Percentiles rank a stretch among this genome's conserved stretches.
Conservation (phyloP, 2,113 vertebrate species). For the Isurus oxyrinchus region DNA sequence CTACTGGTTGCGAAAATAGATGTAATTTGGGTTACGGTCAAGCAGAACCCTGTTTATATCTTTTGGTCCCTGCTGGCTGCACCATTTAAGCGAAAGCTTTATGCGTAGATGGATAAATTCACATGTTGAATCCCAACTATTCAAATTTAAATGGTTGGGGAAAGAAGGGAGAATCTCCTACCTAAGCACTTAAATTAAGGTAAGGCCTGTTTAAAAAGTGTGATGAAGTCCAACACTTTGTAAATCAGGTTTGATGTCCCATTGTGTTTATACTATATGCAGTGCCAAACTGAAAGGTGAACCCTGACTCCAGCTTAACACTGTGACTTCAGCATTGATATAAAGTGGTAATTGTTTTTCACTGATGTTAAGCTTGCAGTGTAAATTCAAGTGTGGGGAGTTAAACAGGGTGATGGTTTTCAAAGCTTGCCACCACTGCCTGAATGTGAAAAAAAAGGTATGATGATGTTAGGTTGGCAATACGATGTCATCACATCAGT, state of each 20-base stretch:
- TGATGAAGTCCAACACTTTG: not conserved
- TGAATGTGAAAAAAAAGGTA: no score
- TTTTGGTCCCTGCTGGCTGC: not conserved
- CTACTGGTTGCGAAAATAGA: not conserved
- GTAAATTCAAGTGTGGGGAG: not conserved
- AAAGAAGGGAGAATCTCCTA: not conserved
- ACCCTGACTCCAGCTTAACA: not conserved
- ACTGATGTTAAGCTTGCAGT: not conserved
- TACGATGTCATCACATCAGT: no score
- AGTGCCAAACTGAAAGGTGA: not conserved
- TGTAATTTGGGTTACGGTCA: not conserved
- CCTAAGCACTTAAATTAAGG: not conserved
- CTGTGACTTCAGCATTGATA: not conserved
- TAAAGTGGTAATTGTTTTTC: not conserved
- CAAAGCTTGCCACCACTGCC: no score
- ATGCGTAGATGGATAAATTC: not conserved
- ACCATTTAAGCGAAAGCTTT: not conserved
- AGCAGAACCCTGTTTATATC: not conserved
- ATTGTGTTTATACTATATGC: not conserved
- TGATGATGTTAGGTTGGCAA: no score
- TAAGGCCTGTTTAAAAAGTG: not conserved
- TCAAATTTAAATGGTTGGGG: not conserved
- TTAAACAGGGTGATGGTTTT: not conserved
- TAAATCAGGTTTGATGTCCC: not conserved
- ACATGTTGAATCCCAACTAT: not conserved